phyloP scores from a whole-genome alignment of 2,113 vertebrate species.

The Leucopsar rothschildi region DNA sequence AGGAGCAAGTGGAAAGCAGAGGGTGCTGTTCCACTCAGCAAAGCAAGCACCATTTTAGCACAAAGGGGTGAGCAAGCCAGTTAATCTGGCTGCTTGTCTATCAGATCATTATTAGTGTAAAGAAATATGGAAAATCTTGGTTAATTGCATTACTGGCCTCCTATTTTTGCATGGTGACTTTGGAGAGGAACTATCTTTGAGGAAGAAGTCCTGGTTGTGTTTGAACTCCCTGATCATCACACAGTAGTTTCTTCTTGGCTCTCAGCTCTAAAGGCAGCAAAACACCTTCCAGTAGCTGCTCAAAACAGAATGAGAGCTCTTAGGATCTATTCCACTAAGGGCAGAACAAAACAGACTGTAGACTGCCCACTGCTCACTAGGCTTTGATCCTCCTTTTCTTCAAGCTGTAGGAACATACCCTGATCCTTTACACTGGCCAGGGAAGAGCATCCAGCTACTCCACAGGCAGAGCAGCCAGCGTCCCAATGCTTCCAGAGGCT shows the following conservation, averaged over 20 bases:
- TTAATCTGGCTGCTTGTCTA: not conserved
- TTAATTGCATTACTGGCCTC: not conserved
- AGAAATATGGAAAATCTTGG: not conserved
- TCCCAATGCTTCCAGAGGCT: not conserved
- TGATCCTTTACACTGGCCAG: not conserved
- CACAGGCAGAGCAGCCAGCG: not conserved
- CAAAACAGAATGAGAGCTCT: not conserved
- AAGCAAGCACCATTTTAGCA: not conserved
- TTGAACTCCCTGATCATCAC: not conserved
- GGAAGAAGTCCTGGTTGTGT: not conserved
- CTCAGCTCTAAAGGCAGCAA: not conserved
- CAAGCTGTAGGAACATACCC: not conserved
- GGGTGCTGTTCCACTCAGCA: not conserved
- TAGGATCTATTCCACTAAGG: not conserved
- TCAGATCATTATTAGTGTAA: not conserved
- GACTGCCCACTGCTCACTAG: not conserved
- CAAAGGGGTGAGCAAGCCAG: not conserved
- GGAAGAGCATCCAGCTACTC: not conserved
- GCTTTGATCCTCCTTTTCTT: not conserved
- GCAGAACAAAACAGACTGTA: not conserved
- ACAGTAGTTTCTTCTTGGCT: not conserved
- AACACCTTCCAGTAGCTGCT: not conserved
- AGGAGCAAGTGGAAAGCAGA: not conserved
- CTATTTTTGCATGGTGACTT: not conserved
- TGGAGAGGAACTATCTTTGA: not conserved